A percentile compares a stretch with the other conserved stretches of the same genome.
These are phyloP conservation scores for Ellobius talpinus DNA, from an alignment of 2,113 vertebrate genomes.

Conservation along the genomic window DNA sequence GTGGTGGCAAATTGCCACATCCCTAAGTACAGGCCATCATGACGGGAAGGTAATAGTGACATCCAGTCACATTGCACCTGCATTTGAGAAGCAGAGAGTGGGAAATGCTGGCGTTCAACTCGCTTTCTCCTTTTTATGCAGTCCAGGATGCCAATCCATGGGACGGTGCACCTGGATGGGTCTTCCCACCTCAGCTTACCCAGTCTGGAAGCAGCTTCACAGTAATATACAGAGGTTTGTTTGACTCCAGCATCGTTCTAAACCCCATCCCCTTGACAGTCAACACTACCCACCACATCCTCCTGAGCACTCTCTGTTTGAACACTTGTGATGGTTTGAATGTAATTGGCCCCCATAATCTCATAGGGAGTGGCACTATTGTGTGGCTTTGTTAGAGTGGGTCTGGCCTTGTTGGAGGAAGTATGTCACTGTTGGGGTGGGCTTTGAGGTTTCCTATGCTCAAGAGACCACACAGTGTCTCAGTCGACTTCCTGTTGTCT, in stretches of 20 bases:
- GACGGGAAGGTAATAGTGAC: fast-evolving
- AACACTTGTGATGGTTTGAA: neutral
- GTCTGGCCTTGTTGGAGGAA: neutral
- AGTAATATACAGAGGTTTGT: neutral
- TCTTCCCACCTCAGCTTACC: neutral
- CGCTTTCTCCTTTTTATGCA: neutral
- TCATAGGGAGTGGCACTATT: too few species aligned
- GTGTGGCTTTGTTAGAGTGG: too few species aligned
- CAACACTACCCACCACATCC: neutral
- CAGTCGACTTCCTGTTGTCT: neutral
- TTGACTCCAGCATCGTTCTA: neutral
- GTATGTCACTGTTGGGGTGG: neutral
- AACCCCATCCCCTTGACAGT: neutral
- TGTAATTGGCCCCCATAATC: too few species aligned
- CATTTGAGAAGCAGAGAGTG: neutral
- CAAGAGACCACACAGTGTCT: neutral
- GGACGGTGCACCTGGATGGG: neutral
- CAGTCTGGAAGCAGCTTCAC: neutral
- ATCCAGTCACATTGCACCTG: neutral
- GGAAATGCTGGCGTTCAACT: neutral
- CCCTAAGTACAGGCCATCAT: neutral
- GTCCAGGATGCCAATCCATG: neutral
- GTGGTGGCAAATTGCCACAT: neutral
- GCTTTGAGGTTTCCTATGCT: neutral
- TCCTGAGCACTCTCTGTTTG: neutral